Evolutionary conservation across 2,888 invertebrate genomes (phyloP), one percentile per base, ranked within the genome.

Genomic region (Drosophila glabriapex): DNA sequence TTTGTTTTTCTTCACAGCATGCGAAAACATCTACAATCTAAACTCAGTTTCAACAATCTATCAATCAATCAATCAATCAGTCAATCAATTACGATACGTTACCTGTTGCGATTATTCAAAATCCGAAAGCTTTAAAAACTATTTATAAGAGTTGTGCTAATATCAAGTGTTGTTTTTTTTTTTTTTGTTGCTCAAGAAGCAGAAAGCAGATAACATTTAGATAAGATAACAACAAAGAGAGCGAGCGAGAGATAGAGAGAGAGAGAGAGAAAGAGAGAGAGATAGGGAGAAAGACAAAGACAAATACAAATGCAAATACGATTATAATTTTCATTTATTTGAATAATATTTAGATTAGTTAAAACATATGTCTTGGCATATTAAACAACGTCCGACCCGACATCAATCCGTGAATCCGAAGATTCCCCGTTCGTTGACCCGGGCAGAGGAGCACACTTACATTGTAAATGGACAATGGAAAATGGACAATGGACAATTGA

Each of bases 311-410:
- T 28, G 50, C 37, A 33, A 25, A 12, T 71, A 69, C 54, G 63
- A 64, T 58, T 64, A 73, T 49, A 68, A 46, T 73, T 71, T 69
- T 71, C 16, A 58, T 76, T 82, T 84, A 76, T 79, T 76, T 75
- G 77, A 80, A 76, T 85, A 68, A 76, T 63, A 71, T 82, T 82
- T 76, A 85, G 72, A 85, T 85, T 78, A 76, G 54, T 66, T 72
- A 71, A 67, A 62, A 70, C 49, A 50, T 68, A 74, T 59, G 77
- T 76, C 63, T 83, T 77, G 64, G 67, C 71, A 85, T 85, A 79
- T 73, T 77, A 73, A 88, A 90, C 89, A 79, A 69, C 56, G 62
- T 50, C 52, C 62, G 60, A 56, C 37, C 69, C 61, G 49, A 25
- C 49, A 35, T 58, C 55, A 37, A 37, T 35, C 35, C 35, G 55